Evolutionary conservation across 2,113 vertebrate species (phyloP), one percentile per base, ranked within the genome.

Genomic region (Noturus placidus): DNA sequence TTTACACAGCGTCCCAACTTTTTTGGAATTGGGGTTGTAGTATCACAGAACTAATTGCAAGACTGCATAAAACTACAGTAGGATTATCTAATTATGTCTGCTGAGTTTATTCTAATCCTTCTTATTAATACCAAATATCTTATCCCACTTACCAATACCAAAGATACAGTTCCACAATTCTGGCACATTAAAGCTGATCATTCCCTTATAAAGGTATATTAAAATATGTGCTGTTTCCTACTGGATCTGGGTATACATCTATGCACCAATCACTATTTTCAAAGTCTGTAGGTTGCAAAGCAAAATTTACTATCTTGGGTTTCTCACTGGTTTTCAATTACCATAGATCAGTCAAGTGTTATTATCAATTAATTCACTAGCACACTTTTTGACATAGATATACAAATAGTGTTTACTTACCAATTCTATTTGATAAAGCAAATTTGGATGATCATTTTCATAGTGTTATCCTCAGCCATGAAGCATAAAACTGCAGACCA

Each of bases 361-460:
- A 65, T 25, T 9, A 42, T 14, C 14, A 56, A 25, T 81, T 38
- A 0, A 81, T 69, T 42, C 11, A 67, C 19, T 80, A 19, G 15
- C 7, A 22, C 19, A 19, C 15, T 22, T 9, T 0, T 76, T 17
- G 17, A 1, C 61, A 80, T 46, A 38, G 19, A 63, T 17, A 30
- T 56, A 42, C n/a, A 67, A 77, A 15, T 38, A 10, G n/a, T 35
- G 30, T 82, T 85, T 30, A 88, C 87, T 88, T 82, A 90, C 89
- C 57, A 22, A 82, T 65, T 86, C 2, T 67, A 50, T 33, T 27
- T 50, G 35, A 42, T 67, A 81, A 90, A 78, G 22, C 30, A 33
- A 77, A 46, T 54, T 74, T 85, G 61, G 30, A 56, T 57, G 35
- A 79, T 83, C 13, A 61, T 63, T 86, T 74, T 35, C 76, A 42